These are phyloP conservation scores for Bothrops jararaca DNA, from an alignment of 2,113 vertebrate genomes.

Conservation along the genomic window DNA sequence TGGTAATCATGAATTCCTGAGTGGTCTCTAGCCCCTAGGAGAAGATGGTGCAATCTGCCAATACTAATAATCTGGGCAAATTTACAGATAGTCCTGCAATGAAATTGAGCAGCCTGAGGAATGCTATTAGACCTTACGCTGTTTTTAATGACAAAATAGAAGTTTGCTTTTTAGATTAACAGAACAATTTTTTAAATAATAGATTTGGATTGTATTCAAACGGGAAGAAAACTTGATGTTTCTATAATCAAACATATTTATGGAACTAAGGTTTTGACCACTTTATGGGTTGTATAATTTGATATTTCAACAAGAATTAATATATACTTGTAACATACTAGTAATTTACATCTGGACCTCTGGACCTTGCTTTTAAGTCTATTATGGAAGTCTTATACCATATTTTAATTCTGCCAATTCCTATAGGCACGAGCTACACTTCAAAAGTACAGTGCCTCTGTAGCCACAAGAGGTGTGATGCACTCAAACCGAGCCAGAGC, in stretches of 20 bases:
- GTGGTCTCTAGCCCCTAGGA: not conserved
- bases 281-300: not conserved
- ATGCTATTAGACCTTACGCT: not conserved
- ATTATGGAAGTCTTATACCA: not conserved
- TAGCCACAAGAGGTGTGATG: conserved; percentile 89
- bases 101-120: not conserved
- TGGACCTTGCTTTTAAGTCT: not conserved
- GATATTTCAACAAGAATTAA: not conserved
- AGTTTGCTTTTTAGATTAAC: not conserved
- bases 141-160: not conserved
- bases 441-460: conserved; percentile 79
- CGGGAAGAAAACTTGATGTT: not conserved
- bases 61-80: not conserved
- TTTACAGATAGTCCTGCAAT: not conserved
- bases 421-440: conserved; percentile 76
- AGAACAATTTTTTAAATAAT: not conserved
- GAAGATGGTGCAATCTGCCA: not conserved
- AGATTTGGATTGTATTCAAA: not conserved
- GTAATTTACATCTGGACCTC: not conserved
- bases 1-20: not conserved
- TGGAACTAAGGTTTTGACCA: not conserved
- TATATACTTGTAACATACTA: not conserved
- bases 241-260: not conserved
- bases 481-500: conserved; percentile 83
- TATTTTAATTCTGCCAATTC: not conserved